These are phyloP conservation scores for Doryteuthis pealeii DNA, from an alignment of 1,140 invertebrate species.

Conservation along the genomic window DNA sequence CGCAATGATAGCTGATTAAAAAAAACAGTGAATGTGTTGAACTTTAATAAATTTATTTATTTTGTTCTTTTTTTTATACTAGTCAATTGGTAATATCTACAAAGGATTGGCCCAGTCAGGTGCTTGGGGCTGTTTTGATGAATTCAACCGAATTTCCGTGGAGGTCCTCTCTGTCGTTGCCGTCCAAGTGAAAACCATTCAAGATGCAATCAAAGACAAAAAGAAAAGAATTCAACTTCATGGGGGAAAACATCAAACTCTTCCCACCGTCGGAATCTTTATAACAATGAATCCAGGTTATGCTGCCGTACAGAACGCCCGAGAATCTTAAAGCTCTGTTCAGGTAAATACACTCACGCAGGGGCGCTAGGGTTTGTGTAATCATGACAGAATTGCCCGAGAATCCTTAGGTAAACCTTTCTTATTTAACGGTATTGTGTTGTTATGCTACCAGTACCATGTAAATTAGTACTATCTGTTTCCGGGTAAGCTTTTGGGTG, in stretches of 20 bases:
- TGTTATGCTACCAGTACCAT: too few relatives aligned
- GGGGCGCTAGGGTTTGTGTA: neutral
- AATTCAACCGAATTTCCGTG: too few relatives aligned
- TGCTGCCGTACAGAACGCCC: constrained; percentile 85
- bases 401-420: neutral
- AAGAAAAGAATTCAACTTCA: constrained; percentile 84
- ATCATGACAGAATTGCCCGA: neutral
- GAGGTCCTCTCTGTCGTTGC: too few relatives aligned
- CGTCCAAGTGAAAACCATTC: too few relatives aligned
- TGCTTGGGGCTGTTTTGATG: too few relatives aligned
- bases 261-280: constrained; percentile 85
- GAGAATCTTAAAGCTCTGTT: too few relatives aligned
- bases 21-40: too few relatives aligned
- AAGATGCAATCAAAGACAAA: constrained; percentile 84
- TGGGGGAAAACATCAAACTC: constrained; percentile 88
- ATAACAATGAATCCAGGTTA: constrained; percentile 96
- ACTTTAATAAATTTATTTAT: too few relatives aligned
- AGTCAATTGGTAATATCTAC: constrained; percentile 97
- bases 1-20: too few relatives aligned
- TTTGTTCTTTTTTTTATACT: constrained; percentile 70
- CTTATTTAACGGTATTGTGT: too few relatives aligned
- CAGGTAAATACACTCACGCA: constrained; percentile 59
- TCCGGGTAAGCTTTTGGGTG: too few relatives aligned
- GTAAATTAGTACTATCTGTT: too few relatives aligned
- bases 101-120: constrained; percentile 78